phyloP scores from a whole-genome alignment of 2,797 vertebrate species.

The Pipistrellus nathusii region DNA sequence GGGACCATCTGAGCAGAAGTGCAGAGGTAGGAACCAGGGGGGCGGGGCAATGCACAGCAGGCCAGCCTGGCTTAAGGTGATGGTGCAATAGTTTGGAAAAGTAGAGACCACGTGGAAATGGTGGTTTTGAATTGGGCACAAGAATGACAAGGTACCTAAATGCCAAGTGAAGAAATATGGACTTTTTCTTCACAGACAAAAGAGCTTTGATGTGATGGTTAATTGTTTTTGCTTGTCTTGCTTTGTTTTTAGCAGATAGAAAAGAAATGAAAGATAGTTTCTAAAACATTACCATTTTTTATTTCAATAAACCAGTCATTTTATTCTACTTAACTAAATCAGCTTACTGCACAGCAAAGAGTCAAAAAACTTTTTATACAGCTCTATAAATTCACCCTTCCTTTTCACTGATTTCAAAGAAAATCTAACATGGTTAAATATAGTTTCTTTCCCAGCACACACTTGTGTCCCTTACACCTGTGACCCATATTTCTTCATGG shows the following conservation, averaged over 20 bases:
- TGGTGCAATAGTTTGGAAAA: background rate
- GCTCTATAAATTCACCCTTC: constrained; percentile 35
- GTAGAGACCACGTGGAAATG: background rate
- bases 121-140: background rate
- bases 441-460: constrained; percentile 35
- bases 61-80: background rate
- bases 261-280: background rate
- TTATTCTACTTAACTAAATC: constrained; percentile 31
- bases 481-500: constrained; percentile 71
- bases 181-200: background rate
- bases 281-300: constrained; percentile 23
- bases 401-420: constrained; percentile 63
- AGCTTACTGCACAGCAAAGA: constrained; percentile 8
- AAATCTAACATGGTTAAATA: constrained; percentile 55
- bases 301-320: background rate
- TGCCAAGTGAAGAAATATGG: background rate
- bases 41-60: background rate
- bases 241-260: background rate
- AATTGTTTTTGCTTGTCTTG: background rate
- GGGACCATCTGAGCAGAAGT: background rate
- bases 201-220: background rate
- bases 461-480: constrained; percentile 39
- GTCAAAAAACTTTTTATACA: background rate
- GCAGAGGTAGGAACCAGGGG: background rate
- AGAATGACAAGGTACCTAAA: background rate